Percentiles rank a stretch among this genome's conserved stretches.
These are phyloP conservation scores for Acropora tenuis DNA, from an alignment of 64 coral and sea anemone genomes.

Conservation along the genomic window DNA sequence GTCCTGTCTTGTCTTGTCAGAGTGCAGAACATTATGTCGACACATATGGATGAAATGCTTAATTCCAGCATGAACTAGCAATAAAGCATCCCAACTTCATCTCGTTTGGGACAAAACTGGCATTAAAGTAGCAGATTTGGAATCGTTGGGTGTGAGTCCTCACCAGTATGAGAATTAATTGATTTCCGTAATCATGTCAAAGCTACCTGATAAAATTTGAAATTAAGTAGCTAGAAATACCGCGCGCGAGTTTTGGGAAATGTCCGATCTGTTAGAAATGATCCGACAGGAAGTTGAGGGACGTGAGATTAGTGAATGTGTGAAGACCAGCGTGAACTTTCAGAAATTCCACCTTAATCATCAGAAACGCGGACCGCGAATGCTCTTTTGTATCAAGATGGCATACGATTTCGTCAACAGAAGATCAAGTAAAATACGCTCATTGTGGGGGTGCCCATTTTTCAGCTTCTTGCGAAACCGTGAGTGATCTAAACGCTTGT, in stretches of 20 bases:
- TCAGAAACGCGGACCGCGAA: too few species aligned
- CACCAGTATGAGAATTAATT: neutral
- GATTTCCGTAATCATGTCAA: conserved; percentile 4
- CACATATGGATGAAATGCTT: neutral
- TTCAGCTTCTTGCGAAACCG: neutral
- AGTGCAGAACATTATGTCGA: too few species aligned
- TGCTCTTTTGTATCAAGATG: neutral
- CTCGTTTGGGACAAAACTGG: neutral
- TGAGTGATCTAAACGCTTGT: neutral
- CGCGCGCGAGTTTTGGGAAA: neutral
- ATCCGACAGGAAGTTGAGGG: too few species aligned
- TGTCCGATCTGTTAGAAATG: neutral
- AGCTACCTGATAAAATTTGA: neutral
- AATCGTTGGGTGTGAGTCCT: neutral
- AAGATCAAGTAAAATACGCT: neutral
- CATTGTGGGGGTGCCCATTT: neutral
- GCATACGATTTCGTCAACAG: neutral
- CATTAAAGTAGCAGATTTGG: neutral
- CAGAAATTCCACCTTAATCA: too few species aligned
- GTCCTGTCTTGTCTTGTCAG: too few species aligned
- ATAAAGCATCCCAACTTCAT: neutral
- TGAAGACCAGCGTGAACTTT: too few species aligned
- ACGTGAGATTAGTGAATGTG: too few species aligned
- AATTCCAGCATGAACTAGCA: neutral
- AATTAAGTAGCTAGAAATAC: neutral